Base-by-base conservation (phyloP, 2,113 vertebrate species). In the Sebastes fasciatus region DNA sequence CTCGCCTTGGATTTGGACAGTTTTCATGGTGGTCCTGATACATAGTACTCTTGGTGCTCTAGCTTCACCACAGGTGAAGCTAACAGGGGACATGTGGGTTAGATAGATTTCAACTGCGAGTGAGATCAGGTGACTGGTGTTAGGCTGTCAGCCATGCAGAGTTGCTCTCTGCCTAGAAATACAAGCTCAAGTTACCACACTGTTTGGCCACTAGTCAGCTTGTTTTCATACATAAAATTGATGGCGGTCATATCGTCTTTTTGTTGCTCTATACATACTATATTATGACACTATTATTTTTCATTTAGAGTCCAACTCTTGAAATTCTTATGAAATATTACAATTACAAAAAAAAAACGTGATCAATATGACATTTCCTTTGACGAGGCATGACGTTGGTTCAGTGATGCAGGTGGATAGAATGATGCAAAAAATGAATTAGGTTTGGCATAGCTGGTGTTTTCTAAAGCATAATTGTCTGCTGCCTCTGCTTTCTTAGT, bases 71-170 rank as follows among this genome's bases (percentile, higher is more conserved):
- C 45, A 82, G 74, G 52, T 73, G 34, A 82, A 46, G 63, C 51
- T 51, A 86, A 66, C 73, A n/a, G 64, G 45, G 63, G 77, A 55
- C 67, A 14, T 48, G 17, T 54, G 51, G 70, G 54, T 49, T 11
- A 68, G 77, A 84, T 86, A 60, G 52, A 82, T 83, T 84, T 82
- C 88, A 73, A n/a, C 55, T 26, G 66, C 16, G 49, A 55, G 48
- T 34, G 65, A 65, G 86, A 87, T 94, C 83, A 85, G 66, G 76
- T 94, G 83, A 83, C 86, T 34, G 34, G 26, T 34, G 26, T 34
- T 34, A 48, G 51, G 79, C 62, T 77, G 42, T 48, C 2, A 19
- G 48, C 4, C 26, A 64, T 17, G 61, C 67, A 60, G 45, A 61
- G 65, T 17, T 26, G 43, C 76, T 77, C 62, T 52, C 74, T 77